Conservation (phyloP, 1,140 invertebrate genomes). For the Drosophila sturtevanti region DNA sequence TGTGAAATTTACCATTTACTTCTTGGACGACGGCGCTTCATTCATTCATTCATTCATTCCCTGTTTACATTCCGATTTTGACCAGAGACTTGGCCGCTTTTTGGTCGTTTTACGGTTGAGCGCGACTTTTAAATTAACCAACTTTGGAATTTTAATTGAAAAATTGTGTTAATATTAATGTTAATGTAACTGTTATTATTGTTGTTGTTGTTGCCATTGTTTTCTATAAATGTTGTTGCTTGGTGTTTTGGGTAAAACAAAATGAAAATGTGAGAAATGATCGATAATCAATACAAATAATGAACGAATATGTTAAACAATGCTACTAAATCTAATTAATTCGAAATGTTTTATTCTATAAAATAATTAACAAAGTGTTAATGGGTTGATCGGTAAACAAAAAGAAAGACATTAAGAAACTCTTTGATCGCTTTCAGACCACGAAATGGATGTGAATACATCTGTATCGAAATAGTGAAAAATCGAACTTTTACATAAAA, state of each 20-base stretch:
- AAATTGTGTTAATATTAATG: neutral
- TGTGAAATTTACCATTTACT: conserved; percentile 77
- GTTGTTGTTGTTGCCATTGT: neutral
- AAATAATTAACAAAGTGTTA: neutral
- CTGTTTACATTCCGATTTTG: conserved; percentile 71
- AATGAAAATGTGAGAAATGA: neutral
- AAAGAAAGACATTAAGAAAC: too few species aligned
- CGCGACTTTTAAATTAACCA: conserved; percentile 38
- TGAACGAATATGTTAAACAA: neutral
- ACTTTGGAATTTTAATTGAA: conserved; percentile 28
- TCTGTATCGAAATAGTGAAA: neutral
- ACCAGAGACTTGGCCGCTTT: conserved; percentile 50
- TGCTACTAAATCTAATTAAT: neutral
- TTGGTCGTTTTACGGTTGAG: conserved; percentile 15
- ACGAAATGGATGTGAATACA: too few species aligned
- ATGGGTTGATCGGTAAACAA: neutral
- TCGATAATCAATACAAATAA: neutral
- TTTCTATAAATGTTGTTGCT: neutral
- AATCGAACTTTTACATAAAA: neutral
- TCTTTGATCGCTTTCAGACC: too few species aligned
- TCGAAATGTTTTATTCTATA: too few species aligned
- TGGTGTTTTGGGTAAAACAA: neutral
- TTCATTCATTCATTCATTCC: conserved; percentile 71
- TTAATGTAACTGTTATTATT: neutral
- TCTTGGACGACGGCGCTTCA: conserved; percentile 53